Evolutionary conservation across 2,797 vertebrate species (phyloP), one percentile per base, ranked within the genome.

Genomic region (Pogonophryne albipinna): DNA sequence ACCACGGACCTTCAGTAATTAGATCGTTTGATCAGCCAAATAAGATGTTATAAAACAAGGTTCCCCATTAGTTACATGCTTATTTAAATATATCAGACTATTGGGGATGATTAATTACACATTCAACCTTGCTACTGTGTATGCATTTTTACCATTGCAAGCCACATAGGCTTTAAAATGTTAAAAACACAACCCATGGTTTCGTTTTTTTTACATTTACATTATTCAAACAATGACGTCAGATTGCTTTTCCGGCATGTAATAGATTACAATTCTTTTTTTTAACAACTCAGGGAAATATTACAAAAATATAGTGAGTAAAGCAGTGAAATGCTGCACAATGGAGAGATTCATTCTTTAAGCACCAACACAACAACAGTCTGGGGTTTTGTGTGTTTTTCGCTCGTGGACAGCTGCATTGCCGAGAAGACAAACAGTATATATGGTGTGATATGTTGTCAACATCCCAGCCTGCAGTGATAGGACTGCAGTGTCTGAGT

Each of bases 381-480:
- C 45, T 57, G 4, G 10, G 23, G 49, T 77, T 65, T 17, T 44
- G n/a, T 38, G 10, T 19, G 16, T 38, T 38, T 6, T 3, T 61
- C 15, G 16, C 3, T 45, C 7, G 47, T n/a, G 9, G 34, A 71
- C 38, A 72, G 60, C 41, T 58, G 53, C 44, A 67, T 50, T n/a
- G 73, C 17, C 31, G 58, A 10, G 0, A 6, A 27, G 41, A 75
- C 68, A 64, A 70, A 70, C 16, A 60, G 11, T 27, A 70, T 49
- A 74, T 67, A 75, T 46, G 62, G n/a, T 23, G 16, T 4, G 14
- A 59, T 41, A 62, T 41, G 57, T n/a, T 56, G 66, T 78, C 38
- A 66, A 38, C 34, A 74, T 15, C 50, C n/a, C 15, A 11, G 41
- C 20, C 47, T 84, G 76, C 88, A 80, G 86, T 76, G 75, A 34